These are phyloP conservation scores for Nudaria mundana DNA, from an alignment of 2,888 invertebrate genomes.

Conservation along the genomic window DNA sequence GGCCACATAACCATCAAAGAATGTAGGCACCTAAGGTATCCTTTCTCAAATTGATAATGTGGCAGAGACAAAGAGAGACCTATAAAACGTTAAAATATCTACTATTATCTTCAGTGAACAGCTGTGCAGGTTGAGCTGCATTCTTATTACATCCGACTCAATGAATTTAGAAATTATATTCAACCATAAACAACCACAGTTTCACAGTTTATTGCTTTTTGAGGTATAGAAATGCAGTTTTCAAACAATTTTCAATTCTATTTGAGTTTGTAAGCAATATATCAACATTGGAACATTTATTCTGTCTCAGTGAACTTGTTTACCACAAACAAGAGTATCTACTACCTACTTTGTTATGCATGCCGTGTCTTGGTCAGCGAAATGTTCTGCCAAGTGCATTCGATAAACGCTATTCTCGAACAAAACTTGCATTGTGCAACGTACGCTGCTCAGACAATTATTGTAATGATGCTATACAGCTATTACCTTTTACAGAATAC, in stretches of 20 bases:
- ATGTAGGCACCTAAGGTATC: too few species aligned
- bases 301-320: constrained; percentile 55
- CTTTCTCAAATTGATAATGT: too few species aligned
- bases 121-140: too few species aligned
- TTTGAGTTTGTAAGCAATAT: constrained; percentile 31
- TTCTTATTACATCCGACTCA: too few species aligned
- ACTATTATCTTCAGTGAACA: too few species aligned
- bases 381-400: constrained; percentile 56
- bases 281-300: constrained; percentile 52
- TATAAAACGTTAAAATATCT: too few species aligned
- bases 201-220: constrained; percentile 9
- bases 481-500: not conserved
- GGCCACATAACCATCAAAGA: too few species aligned
- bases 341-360: constrained; percentile 57
- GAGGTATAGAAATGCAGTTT: constrained; percentile 28
- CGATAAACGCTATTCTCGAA: constrained; percentile 49
- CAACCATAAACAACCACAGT: not conserved
- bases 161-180: too few species aligned
- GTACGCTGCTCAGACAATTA: constrained; percentile 2
- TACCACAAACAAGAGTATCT: constrained; percentile 41
- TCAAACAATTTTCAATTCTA: constrained; percentile 34
- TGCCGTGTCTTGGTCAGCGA: constrained; percentile 53
- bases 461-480: constrained; percentile 12
- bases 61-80: too few species aligned
- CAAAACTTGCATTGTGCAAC: constrained; percentile 43